Evolutionary conservation across 2,888 invertebrate genomes (phyloP).

Genomic region (Halictus ligatus): DNA sequence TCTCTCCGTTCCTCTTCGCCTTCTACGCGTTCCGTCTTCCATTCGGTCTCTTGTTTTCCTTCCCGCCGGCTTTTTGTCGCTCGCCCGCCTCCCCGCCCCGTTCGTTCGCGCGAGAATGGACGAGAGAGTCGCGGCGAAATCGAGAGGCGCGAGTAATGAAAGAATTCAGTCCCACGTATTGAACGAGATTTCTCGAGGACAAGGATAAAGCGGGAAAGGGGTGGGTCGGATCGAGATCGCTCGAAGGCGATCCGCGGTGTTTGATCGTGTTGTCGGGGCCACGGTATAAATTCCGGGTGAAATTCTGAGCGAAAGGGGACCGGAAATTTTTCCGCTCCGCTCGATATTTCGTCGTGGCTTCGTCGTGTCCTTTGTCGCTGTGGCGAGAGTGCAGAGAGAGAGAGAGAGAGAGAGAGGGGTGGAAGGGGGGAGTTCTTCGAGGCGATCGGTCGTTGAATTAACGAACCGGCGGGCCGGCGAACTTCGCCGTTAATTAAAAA

Average conservation of each 20-base stretch:
- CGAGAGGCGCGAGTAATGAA: conserved; percentile 53
- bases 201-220: neutral
- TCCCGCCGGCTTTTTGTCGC: conserved; percentile 24
- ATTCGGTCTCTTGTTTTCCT: conserved; percentile 26
- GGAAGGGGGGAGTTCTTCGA: neutral
- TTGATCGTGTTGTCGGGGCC: conserved; percentile 8
- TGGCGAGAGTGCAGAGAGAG: neutral
- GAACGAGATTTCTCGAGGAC: conserved; percentile 40
- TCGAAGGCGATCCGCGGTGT: conserved; percentile 21
- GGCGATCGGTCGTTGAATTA: conserved; percentile 30
- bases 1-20: neutral
- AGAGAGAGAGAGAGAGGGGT: too few relatives aligned
- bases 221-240: neutral
- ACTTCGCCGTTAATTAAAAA: conserved; percentile 62
- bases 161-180: conserved; percentile 62
- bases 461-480: neutral
- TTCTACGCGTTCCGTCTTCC: conserved; percentile 25
- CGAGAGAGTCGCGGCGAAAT: conserved; percentile 10
- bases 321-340: conserved; percentile 34
- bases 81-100: neutral
- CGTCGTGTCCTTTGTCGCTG: neutral
- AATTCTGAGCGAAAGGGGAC: conserved; percentile 19
- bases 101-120: conserved; percentile 13
- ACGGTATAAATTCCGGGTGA: conserved; percentile 20
- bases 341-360: conserved; percentile 15